phyloP scores from a whole-genome alignment of 2,888 invertebrate species.

The Catocala fraxini region DNA sequence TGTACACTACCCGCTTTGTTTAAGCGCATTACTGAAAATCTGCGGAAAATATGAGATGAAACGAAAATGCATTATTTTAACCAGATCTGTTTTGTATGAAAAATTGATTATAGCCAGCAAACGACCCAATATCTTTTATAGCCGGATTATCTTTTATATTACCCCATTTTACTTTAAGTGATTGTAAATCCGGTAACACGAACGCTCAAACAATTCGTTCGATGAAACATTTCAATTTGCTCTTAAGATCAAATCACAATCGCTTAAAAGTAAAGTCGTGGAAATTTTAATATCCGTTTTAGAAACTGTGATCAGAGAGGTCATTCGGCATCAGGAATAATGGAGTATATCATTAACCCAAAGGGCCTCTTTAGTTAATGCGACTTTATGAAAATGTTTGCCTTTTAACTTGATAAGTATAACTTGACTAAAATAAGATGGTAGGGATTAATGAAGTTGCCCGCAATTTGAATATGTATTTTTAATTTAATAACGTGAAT shows the following conservation, averaged over 20 bases:
- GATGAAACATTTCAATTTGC: conserved; percentile 47
- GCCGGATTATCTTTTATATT: conserved; percentile 21
- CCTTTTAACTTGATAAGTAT: conserved; percentile 24
- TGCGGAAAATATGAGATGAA: conserved; percentile 1
- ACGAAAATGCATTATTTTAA: conserved; percentile 9
- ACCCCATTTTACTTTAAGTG: conserved; percentile 25
- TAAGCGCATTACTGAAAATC: conserved; percentile 9
- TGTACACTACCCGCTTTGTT: conserved; percentile 1
- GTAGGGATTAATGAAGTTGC: conserved; percentile 19
- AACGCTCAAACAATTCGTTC: conserved; percentile 33
- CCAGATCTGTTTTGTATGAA: not conserved
- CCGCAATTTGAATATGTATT: conserved; percentile 16
- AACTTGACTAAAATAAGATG: conserved; percentile 23
- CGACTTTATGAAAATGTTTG: conserved; percentile 50
- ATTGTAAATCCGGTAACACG: conserved; percentile 18
- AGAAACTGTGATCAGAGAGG: conserved; percentile 41
- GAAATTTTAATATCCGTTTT: conserved; percentile 57
- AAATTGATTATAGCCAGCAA: conserved; percentile 1
- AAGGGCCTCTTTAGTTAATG: conserved; percentile 56
- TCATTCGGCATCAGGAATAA: conserved; percentile 53
- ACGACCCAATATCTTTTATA: conserved; percentile 1
- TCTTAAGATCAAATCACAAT: conserved; percentile 32
- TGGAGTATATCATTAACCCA: conserved; percentile 65
- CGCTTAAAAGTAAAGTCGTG: conserved; percentile 40
- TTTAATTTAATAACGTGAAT: conserved; percentile 11